Evolutionary conservation across 2,888 invertebrate species (phyloP).

Genomic region (Hipparchia semele): DNA sequence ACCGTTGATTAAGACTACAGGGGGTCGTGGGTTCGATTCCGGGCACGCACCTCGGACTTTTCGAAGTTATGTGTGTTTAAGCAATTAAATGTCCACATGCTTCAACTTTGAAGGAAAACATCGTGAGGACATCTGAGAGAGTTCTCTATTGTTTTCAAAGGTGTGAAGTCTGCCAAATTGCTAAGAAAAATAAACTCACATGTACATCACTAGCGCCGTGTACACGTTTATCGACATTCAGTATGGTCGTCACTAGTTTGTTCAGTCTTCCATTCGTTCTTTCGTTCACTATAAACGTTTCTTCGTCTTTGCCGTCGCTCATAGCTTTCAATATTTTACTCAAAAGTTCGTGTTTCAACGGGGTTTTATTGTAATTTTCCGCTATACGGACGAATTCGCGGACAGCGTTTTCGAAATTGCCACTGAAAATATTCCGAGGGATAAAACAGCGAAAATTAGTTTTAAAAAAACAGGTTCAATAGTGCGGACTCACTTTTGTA

Average conservation of each 20-base stretch:
- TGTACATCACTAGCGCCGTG: slow-evolving; percentile 70
- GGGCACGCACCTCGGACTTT: too few relatives aligned
- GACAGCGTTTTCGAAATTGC: slow-evolving; percentile 78
- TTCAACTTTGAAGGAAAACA: too few relatives aligned
- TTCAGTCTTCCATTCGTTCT: slow-evolving; percentile 55
- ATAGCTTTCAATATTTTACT: slow-evolving; percentile 58
- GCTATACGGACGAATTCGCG: slow-evolving; percentile 78
- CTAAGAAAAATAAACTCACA: slow-evolving; percentile 47
- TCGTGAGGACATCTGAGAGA: too few relatives aligned
- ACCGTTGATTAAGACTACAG: too few relatives aligned
- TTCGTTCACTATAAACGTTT: slow-evolving; percentile 59
- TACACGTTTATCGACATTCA: slow-evolving; percentile 60
- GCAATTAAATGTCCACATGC: too few relatives aligned
- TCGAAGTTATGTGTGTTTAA: too few relatives aligned
- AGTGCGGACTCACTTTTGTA: too few relatives aligned
- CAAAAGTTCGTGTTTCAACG: slow-evolving; percentile 85
- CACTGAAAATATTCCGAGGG: slow-evolving; percentile 51
- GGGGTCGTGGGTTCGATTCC: too few relatives aligned
- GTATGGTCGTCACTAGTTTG: slow-evolving; percentile 58
- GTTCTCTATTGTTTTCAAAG: too few relatives aligned
- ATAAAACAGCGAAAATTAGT: too few relatives aligned
- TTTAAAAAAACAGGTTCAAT: too few relatives aligned
- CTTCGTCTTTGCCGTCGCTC: slow-evolving; percentile 65
- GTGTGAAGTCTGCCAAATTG: too few relatives aligned
- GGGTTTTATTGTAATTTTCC: slow-evolving; percentile 82